phyloP scores from a whole-genome alignment of 2,113 vertebrate species.

The Gambusia affinis region DNA sequence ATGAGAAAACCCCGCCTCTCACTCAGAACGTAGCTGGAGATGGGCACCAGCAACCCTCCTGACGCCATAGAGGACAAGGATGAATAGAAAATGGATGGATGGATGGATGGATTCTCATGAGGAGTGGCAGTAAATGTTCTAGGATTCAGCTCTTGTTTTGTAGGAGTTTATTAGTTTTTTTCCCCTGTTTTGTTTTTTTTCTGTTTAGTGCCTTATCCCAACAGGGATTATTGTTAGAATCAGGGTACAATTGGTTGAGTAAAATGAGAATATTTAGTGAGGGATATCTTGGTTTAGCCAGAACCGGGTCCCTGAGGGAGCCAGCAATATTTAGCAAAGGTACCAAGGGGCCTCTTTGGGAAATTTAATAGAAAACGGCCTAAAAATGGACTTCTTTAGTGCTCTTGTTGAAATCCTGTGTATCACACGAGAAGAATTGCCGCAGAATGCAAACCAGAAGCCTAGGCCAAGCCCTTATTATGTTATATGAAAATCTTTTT shows the following conservation, averaged over 20 bases:
- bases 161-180: too few relatives aligned
- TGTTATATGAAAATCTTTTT: slow-evolving; percentile 25
- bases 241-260: not conserved
- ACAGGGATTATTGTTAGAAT: not conserved
- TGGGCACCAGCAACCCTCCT: too few relatives aligned
- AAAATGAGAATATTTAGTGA: slow-evolving; percentile 22
- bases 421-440: slow-evolving; percentile 58
- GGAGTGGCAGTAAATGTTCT: not conserved
- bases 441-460: slow-evolving; percentile 33
- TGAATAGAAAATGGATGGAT: too few relatives aligned
- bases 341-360: slow-evolving; percentile 51
- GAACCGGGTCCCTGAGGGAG: slow-evolving; percentile 58
- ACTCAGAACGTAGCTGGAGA: too few relatives aligned
- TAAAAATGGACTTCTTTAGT: slow-evolving; percentile 47
- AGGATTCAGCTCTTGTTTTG: not conserved
- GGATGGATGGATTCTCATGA: not conserved
- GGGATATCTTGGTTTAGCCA: slow-evolving; percentile 21
- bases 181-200: not conserved
- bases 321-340: slow-evolving; percentile 67
- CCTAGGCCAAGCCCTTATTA: slow-evolving; percentile 40
- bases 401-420: slow-evolving; percentile 40
- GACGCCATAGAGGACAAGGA: too few relatives aligned
- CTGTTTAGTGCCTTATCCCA: not conserved
- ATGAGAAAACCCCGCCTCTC: not conserved
- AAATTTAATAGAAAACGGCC: slow-evolving; percentile 65